A percentile compares a stretch with the other conserved stretches of the same genome.
These are phyloP conservation scores for Mallateleia sp. DNA, from an alignment of 2,888 invertebrate genomes.

Conservation along the genomic window DNA sequence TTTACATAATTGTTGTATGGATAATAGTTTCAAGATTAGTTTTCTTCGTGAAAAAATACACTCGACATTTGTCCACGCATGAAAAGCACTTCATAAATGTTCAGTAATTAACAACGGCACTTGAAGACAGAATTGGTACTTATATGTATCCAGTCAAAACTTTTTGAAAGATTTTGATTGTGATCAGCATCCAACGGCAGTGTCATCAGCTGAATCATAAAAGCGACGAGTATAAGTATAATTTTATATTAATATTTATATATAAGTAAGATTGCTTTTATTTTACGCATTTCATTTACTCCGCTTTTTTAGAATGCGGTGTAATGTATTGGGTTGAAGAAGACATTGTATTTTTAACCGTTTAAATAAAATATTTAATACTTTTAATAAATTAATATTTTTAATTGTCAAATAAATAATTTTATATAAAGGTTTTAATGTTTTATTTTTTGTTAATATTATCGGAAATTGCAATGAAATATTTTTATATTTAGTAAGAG, in stretches of 20 bases:
- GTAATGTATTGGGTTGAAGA: neutral
- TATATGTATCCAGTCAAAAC: conserved; percentile 44
- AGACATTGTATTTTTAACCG: conserved; percentile 3
- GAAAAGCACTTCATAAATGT: neutral
- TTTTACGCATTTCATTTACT: no score
- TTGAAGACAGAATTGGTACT: conserved; percentile 18
- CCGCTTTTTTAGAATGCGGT: neutral
- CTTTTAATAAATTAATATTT: conserved; percentile 1
- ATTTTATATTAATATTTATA: conserved; percentile 26
- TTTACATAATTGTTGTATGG: conserved; percentile 41
- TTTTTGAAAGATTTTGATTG: neutral
- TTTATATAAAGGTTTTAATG: no score
- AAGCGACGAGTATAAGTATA: conserved; percentile 31
- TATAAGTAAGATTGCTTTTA: no score
- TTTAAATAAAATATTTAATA: neutral
- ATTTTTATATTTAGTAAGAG: no score
- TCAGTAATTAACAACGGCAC: conserved; percentile 39
- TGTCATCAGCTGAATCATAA: conserved; percentile 14
- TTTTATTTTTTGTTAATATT: no score
- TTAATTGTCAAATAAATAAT: no score
- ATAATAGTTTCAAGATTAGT: conserved; percentile 2
- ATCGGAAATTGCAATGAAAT: no score
- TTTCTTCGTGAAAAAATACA: neutral
- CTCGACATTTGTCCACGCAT: neutral
- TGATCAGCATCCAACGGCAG: conserved; percentile 9